These are phyloP conservation scores for Meta bourneti DNA, from an alignment of 2,888 invertebrate genomes.

Conservation along the genomic window DNA sequence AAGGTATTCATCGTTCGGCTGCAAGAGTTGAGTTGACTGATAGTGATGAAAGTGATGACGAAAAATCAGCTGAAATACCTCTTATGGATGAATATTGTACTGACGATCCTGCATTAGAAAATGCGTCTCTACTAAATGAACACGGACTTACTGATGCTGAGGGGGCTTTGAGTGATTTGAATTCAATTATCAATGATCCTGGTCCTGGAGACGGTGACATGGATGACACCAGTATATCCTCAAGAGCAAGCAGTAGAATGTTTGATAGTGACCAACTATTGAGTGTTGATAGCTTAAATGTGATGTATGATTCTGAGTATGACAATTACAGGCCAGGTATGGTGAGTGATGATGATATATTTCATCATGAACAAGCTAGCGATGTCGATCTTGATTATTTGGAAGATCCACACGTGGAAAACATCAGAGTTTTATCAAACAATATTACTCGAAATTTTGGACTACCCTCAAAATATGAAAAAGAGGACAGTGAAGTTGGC, in stretches of 20 bases:
- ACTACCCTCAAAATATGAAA: slow-evolving; percentile 66
- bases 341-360: slow-evolving; percentile 82
- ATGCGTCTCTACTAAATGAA: slow-evolving; percentile 91
- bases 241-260: slow-evolving; percentile 90
- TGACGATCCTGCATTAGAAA: slow-evolving; percentile 91
- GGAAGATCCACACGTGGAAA: slow-evolving; percentile 85
- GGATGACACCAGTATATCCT: slow-evolving; percentile 89
- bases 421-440: slow-evolving; percentile 88
- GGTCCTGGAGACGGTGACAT: slow-evolving; percentile 82
- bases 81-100: slow-evolving; percentile 87
- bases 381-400: slow-evolving; percentile 81
- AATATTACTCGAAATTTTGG: slow-evolving; percentile 89
- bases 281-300: slow-evolving; percentile 89
- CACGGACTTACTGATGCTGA: slow-evolving; percentile 92
- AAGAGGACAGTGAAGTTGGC: slow-evolving; percentile 77
- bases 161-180: slow-evolving; percentile 92
- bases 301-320: slow-evolving; percentile 89
- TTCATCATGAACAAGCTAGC: slow-evolving; percentile 80
- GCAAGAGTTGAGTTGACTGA: slow-evolving; percentile 45
- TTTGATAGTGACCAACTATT: slow-evolving; percentile 89
- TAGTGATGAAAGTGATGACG: slow-evolving; percentile 83
- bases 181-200: slow-evolving; percentile 81
- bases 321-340: slow-evolving; percentile 85
- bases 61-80: slow-evolving; percentile 79
- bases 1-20: not conserved